Percentiles rank a stretch among this genome's conserved stretches.
phyloP scores from a whole-genome alignment of 1,140 invertebrate genomes.

The Drosophila truncata region DNA sequence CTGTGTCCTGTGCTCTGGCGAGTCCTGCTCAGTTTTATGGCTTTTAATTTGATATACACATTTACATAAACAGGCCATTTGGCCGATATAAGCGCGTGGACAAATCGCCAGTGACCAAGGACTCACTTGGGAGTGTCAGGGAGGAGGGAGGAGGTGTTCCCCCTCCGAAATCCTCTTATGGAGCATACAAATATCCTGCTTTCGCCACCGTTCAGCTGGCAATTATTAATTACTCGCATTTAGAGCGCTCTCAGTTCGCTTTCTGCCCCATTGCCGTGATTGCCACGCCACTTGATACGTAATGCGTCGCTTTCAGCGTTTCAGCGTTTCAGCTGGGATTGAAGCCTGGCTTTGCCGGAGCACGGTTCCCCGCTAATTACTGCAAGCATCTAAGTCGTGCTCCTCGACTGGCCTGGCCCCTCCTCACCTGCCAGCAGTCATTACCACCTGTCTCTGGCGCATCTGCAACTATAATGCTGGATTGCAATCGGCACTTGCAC shows the following conservation, averaged over 20 bases:
- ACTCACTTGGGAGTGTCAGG: not conserved
- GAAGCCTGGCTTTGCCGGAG: slow-evolving; percentile 51
- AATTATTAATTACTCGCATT: slow-evolving; percentile 53
- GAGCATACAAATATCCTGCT: slow-evolving; percentile 14
- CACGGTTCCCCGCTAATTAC: slow-evolving; percentile 65
- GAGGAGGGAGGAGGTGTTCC: too few relatives aligned
- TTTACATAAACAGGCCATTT: slow-evolving; percentile 81
- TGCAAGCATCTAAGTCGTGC: slow-evolving; percentile 44
- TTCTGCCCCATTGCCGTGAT: slow-evolving; percentile 49
- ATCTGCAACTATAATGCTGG: slow-evolving; percentile 44
- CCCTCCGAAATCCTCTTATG: slow-evolving; percentile 17
- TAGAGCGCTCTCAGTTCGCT: slow-evolving; percentile 25
- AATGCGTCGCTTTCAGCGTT: slow-evolving; percentile 43
- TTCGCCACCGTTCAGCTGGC: slow-evolving; percentile 30
- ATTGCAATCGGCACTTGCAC: slow-evolving; percentile 52
- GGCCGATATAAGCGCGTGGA: slow-evolving; percentile 60
- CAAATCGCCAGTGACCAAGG: slow-evolving; percentile 55
- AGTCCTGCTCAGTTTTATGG: slow-evolving; percentile 66
- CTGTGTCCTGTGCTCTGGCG: not conserved
- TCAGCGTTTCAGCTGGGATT: slow-evolving; percentile 21
- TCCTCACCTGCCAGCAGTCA: slow-evolving; percentile 2
- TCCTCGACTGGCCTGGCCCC: not conserved
- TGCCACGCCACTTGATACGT: slow-evolving; percentile 41
- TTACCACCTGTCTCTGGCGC: slow-evolving; percentile 41
- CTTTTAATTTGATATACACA: slow-evolving; percentile 78